A percentile compares a stretch with the other conserved stretches of the same genome.
phyloP scores from a whole-genome alignment of 2,888 invertebrate species.

The Gasteruption jaculator region DNA sequence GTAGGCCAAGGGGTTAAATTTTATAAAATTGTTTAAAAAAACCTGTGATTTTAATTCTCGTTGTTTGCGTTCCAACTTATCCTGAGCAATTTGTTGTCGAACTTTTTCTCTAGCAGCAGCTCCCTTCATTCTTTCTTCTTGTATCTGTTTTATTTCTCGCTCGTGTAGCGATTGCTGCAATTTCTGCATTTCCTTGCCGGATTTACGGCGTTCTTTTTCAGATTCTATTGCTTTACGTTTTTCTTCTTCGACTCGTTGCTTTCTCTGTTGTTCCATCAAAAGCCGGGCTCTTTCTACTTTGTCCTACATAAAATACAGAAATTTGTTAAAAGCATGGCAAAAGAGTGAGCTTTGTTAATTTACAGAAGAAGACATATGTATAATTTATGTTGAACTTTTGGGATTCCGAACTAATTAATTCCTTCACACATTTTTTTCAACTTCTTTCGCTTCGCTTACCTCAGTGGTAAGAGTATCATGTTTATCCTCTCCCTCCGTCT shows the following conservation, averaged over 20 bases:
- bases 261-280: slow-evolving; percentile 57
- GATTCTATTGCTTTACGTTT: slow-evolving; percentile 61
- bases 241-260: slow-evolving; percentile 61
- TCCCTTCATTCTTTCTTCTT: slow-evolving; percentile 72
- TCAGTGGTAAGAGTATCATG: no score
- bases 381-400: no score
- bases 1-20: not conserved
- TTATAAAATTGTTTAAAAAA: slow-evolving; percentile 10
- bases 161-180: slow-evolving; percentile 72
- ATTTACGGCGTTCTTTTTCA: slow-evolving; percentile 69
- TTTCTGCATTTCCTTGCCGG: slow-evolving; percentile 70
- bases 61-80: slow-evolving; percentile 67
- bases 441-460: no score
- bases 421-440: no score
- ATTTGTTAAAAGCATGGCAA: not conserved
- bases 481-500: no score
- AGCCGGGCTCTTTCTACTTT: slow-evolving; percentile 64
- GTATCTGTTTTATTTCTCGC: slow-evolving; percentile 66
- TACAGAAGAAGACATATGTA: no score
- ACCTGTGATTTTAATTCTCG: slow-evolving; percentile 40
- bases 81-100: slow-evolving; percentile 79
- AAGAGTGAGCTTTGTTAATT: no score
- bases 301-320: slow-evolving; percentile 47
- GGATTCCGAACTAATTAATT: no score
- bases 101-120: slow-evolving; percentile 74